Conservation (phyloP, 2,797 vertebrate genomes). For the Betta splendens region DNA sequence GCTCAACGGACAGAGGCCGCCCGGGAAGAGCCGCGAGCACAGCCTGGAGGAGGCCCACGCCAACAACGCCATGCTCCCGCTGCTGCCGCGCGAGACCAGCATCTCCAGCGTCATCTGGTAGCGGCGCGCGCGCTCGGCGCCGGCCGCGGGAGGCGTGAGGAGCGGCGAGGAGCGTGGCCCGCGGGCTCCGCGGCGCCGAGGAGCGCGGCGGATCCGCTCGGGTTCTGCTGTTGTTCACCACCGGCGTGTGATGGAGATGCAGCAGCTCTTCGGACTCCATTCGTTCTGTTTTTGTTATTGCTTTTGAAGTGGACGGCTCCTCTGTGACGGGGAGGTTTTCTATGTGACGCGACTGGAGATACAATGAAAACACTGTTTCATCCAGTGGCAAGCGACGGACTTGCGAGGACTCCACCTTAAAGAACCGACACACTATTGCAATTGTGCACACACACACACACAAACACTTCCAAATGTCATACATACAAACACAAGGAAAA, state of each 20-base stretch:
- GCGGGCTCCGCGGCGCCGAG: background rate
- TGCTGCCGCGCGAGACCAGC: constrained; percentile 98
- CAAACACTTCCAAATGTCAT: constrained; percentile 52
- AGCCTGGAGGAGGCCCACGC: constrained; percentile 96
- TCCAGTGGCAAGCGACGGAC: constrained; percentile 51
- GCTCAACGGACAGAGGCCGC: constrained; percentile 96
- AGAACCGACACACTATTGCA: constrained; percentile 57
- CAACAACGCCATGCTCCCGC: constrained; percentile 97
- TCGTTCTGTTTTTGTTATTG: constrained; percentile 83
- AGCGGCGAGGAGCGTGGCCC: constrained; percentile 20
- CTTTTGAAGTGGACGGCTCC: constrained; percentile 79
- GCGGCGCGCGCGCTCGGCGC: constrained; percentile 38
- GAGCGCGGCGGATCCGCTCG: constrained; percentile 32
- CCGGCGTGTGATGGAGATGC: constrained; percentile 17
- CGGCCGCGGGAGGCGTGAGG: constrained; percentile 28
- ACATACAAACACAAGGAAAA: constrained; percentile 88
- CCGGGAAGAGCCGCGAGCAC: constrained; percentile 94
- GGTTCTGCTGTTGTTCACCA: constrained; percentile 21
- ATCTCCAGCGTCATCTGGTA: constrained; percentile 99
- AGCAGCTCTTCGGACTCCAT: constrained; percentile 74
- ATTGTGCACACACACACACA: constrained; percentile 57
- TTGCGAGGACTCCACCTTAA: constrained; percentile 64
- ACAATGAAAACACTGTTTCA: constrained; percentile 52
- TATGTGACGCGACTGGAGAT: constrained; percentile 54
- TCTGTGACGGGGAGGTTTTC: constrained; percentile 65